Conservation (phyloP, 2,113 vertebrate genomes). For the Manacus vitellinus region DNA sequence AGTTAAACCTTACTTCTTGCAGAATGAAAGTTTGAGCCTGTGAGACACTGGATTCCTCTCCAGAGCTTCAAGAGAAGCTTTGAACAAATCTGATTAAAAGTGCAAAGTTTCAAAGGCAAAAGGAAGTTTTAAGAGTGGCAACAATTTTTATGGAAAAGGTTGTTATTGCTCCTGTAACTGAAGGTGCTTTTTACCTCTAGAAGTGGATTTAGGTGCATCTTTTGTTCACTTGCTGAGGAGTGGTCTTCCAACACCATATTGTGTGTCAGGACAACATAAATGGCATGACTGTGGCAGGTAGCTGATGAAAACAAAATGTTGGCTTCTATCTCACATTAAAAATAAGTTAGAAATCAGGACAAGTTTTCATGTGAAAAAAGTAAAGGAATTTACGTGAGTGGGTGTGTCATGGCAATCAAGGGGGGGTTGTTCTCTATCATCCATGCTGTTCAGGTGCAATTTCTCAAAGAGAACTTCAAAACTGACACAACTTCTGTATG, state of each 20-base stretch:
- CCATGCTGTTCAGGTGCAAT: background rate
- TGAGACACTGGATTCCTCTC: background rate
- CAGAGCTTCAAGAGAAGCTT: background rate
- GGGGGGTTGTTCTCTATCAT: background rate
- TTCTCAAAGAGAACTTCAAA: background rate
- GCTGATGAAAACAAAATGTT: background rate
- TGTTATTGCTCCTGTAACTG: background rate
- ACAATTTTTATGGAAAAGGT: background rate
- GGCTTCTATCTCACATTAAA: background rate
- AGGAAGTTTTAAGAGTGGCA: background rate
- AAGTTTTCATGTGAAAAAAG: background rate
- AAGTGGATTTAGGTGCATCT: background rate
- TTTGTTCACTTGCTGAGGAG: background rate
- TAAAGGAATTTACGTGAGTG: background rate
- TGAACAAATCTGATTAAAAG: background rate
- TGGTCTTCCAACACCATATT: background rate
- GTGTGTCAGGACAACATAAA: background rate
- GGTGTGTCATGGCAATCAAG: background rate
- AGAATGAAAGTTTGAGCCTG: background rate
- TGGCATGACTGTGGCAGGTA: background rate
- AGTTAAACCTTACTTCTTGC: background rate
- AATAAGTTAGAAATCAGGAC: background rate
- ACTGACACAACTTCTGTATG: background rate
- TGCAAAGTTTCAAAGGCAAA: background rate
- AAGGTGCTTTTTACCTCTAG: background rate